These are phyloP conservation scores for Pteronura brasiliensis DNA, from an alignment of 2,113 vertebrate genomes.

Conservation along the genomic window DNA sequence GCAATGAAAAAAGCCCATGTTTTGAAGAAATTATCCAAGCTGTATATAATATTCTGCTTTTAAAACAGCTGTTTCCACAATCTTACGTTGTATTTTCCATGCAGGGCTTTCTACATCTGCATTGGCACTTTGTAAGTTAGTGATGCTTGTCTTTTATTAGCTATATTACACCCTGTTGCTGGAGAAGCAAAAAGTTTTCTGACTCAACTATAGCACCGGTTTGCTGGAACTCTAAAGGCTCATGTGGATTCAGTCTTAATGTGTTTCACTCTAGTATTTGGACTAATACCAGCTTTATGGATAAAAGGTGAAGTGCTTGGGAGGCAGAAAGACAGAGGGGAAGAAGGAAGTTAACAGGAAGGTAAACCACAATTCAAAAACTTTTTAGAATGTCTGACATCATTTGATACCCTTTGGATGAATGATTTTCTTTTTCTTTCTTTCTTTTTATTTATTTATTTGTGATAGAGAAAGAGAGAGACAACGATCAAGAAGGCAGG, in stretches of 20 bases:
- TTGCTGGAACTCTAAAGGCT: slow-evolving; percentile 17
- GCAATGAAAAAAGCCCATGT: not conserved
- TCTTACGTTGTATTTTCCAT: slow-evolving; percentile 16
- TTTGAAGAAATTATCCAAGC: not conserved
- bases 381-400: not conserved
- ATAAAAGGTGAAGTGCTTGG: not conserved
- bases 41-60: slow-evolving; percentile 19
- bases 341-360: not conserved
- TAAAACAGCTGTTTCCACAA: slow-evolving; percentile 31
- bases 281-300: not conserved
- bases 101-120: not conserved
- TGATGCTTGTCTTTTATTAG: not conserved
- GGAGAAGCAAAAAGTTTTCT: slow-evolving; percentile 13
- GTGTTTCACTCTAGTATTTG: not conserved
- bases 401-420: not conserved
- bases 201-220: not conserved
- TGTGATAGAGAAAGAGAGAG: not conserved
- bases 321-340: not conserved
- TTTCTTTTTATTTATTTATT: not conserved
- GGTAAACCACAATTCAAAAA: not conserved
- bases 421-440: not conserved
- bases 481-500: not conserved
- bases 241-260: not conserved
- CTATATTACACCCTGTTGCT: not conserved
- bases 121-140: not conserved